Conservation (phyloP, 2,797 vertebrate genomes). For the Podargus strigoides region DNA sequence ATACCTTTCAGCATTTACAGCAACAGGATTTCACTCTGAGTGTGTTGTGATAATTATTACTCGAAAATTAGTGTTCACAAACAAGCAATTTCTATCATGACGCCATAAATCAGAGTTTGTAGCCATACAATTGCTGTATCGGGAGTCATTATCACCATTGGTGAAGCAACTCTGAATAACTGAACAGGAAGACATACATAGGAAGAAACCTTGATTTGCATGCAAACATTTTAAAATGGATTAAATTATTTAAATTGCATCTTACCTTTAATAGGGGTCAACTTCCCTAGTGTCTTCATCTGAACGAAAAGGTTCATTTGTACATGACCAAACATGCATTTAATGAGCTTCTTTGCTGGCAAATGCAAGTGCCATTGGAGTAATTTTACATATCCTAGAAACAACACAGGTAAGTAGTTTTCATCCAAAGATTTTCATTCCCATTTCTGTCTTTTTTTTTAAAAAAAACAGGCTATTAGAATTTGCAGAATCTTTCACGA, state of each 20-base stretch:
- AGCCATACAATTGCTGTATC: neutral
- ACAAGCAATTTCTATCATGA: neutral
- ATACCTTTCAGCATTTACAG: neutral
- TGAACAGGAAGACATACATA: neutral
- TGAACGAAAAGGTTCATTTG: neutral
- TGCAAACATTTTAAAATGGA: neutral
- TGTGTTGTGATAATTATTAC: neutral
- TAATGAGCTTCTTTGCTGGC: neutral
- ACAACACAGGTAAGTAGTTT: slow-evolving; percentile 36
- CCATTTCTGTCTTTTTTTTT: neutral
- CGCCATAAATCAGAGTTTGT: slow-evolving; percentile 21
- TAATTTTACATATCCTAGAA: slow-evolving; percentile 31
- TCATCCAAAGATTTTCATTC: neutral
- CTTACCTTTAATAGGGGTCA: neutral
- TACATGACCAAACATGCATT: neutral
- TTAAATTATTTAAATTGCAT: neutral
- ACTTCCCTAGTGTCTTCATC: neutral
- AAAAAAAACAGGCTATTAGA: neutral
- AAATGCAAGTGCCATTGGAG: slow-evolving; percentile 33
- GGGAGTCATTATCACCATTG: neutral
- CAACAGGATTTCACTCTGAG: neutral
- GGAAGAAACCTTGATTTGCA: neutral
- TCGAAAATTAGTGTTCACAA: slow-evolving; percentile 15
- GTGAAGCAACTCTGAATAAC: neutral
- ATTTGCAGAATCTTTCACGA: neutral